phyloP scores from a whole-genome alignment of 1,140 invertebrate genomes.

The Rhagoletis pomonella region DNA sequence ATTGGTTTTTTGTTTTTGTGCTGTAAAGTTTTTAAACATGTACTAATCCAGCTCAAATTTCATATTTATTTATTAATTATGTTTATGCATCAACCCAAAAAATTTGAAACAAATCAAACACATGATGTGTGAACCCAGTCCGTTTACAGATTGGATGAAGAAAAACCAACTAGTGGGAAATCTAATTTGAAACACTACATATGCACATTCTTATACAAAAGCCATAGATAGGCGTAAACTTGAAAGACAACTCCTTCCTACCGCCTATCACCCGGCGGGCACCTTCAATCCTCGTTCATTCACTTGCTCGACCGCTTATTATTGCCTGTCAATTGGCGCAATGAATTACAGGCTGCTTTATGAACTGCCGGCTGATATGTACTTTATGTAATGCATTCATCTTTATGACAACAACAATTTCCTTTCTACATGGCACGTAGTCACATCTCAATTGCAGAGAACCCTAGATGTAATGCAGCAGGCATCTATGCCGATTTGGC shows the following conservation, averaged over 20 bases:
- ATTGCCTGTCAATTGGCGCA: conserved; percentile 35
- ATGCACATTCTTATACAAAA: no score
- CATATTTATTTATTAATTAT: no score
- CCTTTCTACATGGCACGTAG: background rate
- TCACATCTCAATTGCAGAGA: background rate
- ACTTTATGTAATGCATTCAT: conserved; percentile 36
- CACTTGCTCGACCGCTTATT: background rate
- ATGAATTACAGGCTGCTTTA: conserved; percentile 14
- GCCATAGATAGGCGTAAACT: background rate
- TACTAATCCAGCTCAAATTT: no score
- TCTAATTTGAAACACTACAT: no score
- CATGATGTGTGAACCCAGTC: no score
- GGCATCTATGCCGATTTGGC: background rate
- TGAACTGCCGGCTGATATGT: conserved; percentile 6
- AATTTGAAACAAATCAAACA: no score
- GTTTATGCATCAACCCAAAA: no score
- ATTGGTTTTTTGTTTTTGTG: no score
- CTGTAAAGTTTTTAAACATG: no score
- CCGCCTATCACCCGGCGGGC: background rate
- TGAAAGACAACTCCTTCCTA: background rate
- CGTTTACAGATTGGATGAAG: no score
- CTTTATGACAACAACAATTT: conserved; percentile 39
- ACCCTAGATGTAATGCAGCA: background rate
- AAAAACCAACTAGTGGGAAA: no score
- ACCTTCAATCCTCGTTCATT: background rate